phyloP scores from a whole-genome alignment of 2,888 invertebrate species.

The Eurois occulta region DNA sequence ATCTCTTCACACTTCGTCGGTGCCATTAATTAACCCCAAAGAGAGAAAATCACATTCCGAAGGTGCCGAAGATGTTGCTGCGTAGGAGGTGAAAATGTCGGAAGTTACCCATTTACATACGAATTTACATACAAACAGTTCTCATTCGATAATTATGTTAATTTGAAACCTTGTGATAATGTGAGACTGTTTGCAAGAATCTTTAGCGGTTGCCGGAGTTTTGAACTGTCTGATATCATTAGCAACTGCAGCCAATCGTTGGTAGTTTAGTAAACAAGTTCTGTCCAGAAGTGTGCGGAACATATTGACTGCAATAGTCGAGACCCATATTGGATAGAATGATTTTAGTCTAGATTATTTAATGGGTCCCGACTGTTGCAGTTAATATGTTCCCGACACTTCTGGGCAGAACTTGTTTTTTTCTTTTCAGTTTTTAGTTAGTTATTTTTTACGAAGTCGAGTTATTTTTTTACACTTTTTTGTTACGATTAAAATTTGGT shows the following conservation, averaged over 20 bases:
- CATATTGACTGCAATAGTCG: too few species aligned
- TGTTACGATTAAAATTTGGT: too few species aligned
- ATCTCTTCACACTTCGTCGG: background rate
- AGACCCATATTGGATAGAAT: too few species aligned
- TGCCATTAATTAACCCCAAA: background rate
- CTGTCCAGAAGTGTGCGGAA: too few species aligned
- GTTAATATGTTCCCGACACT: too few species aligned
- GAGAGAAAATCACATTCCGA: background rate
- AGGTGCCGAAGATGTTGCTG: slow-evolving; percentile 11
- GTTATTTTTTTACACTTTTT: too few species aligned
- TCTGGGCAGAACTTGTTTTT: too few species aligned
- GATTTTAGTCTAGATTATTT: too few species aligned
- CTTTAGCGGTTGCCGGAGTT: slow-evolving; percentile 2
- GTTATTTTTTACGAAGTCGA: too few species aligned
- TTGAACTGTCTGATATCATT: slow-evolving; percentile 1
- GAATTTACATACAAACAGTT: slow-evolving; percentile 40
- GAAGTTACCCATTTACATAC: slow-evolving; percentile 31
- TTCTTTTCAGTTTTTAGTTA: too few species aligned
- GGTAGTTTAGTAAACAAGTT: background rate
- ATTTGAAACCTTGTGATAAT: slow-evolving; percentile 19
- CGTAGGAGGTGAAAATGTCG: slow-evolving; percentile 15
- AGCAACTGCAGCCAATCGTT: background rate
- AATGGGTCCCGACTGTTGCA: too few species aligned
- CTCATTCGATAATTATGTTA: slow-evolving; percentile 47
- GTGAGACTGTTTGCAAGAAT: background rate